A percentile compares a stretch with the other conserved stretches of the same genome.
Evolutionary conservation across 1,140 invertebrate species (phyloP).

Genomic region (Lordiphosa mommai): DNA sequence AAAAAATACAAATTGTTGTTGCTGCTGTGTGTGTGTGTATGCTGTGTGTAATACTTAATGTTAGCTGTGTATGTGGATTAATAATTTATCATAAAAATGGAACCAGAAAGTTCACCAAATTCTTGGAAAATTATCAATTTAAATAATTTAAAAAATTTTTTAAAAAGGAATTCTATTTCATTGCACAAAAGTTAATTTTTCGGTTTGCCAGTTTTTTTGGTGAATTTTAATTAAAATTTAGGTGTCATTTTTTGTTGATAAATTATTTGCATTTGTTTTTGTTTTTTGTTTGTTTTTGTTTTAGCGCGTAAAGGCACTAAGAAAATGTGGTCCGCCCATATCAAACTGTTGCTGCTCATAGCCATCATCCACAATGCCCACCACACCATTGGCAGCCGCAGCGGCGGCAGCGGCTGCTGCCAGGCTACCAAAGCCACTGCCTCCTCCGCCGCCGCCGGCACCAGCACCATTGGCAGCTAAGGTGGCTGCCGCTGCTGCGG

Average conservation of each 20-base stretch:
- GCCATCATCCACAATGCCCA: conserved; percentile 42
- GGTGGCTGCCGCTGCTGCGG: conserved; percentile 39
- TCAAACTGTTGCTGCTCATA: conserved; percentile 73
- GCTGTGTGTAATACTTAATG: conserved; percentile 33
- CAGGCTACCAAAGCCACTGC: neutral
- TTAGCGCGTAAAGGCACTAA: conserved; percentile 76
- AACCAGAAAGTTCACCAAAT: too few relatives aligned
- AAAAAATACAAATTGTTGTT: conserved; percentile 69
- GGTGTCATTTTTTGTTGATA: too few relatives aligned
- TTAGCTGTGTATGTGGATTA: conserved; percentile 10
- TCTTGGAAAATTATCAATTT: too few relatives aligned
- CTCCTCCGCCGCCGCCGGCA: conserved; percentile 3
- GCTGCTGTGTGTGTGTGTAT: conserved; percentile 28
- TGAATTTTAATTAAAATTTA: too few relatives aligned
- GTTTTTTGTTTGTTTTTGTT: neutral
- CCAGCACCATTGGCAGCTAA: conserved; percentile 34
- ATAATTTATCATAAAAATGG: too few relatives aligned
- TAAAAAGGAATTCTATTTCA: too few relatives aligned
- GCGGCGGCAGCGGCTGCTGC: neutral
- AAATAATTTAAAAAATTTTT: too few relatives aligned
- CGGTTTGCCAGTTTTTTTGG: too few relatives aligned
- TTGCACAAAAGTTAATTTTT: too few relatives aligned
- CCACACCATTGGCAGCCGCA: conserved; percentile 2
- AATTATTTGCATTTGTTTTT: conserved; percentile 1
- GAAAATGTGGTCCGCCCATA: conserved; percentile 74